Evolutionary conservation across 53 echinoderm and acorn worm species (phyloP).

Genomic region (Pentamera pediparva): DNA sequence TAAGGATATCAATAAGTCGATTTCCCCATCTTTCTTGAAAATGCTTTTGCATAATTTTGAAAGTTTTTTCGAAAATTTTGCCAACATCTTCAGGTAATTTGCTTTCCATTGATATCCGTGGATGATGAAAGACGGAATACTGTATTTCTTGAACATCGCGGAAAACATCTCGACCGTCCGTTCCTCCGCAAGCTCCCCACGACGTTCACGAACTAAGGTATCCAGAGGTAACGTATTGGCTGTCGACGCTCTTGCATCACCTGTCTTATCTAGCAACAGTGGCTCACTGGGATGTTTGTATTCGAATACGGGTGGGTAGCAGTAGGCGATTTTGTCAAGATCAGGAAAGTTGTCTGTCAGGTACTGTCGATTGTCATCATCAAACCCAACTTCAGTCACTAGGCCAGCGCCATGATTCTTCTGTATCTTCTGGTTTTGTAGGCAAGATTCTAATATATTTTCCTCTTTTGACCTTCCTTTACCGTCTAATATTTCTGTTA

Average conservation of each 20-base stretch:
- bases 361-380: constrained; percentile 2
- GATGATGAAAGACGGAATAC: neutral
- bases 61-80: neutral
- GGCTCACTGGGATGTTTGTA: constrained; percentile 1
- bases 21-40: neutral
- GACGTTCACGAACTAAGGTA: neutral
- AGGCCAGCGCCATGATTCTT: too few relatives aligned
- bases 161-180: neutral
- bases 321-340: neutral
- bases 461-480: too few relatives aligned
- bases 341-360: neutral
- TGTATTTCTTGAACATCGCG: neutral
- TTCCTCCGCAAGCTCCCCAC: neutral
- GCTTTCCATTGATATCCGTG: constrained; percentile 8
- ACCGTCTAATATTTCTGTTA: too few relatives aligned
- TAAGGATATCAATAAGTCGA: neutral
- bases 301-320: neutral
- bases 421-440: too few relatives aligned
- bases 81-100: neutral
- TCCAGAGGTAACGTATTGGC: neutral
- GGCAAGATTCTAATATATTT: too few relatives aligned
- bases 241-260: neutral
- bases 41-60: neutral
- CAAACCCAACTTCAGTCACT: too few relatives aligned
- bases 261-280: neutral